Evolutionary conservation across 2,113 vertebrate genomes (phyloP), one percentile per base, ranked within the genome.

Genomic region (Carettochelys insculpta): DNA sequence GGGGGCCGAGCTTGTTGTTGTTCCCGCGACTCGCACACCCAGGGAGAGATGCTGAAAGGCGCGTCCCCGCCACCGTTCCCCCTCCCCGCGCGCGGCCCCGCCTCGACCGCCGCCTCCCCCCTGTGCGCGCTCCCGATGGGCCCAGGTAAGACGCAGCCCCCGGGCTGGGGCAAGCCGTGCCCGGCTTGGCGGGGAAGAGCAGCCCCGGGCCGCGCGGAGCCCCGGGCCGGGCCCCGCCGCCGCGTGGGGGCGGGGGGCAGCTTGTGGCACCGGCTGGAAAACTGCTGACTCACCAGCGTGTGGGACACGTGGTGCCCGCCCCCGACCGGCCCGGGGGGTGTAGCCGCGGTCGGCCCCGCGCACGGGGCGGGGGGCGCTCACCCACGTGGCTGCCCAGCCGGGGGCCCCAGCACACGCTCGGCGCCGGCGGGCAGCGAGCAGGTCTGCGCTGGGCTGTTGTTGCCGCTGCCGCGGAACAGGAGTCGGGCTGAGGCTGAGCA

Each of bases 1-100:
- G 80, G 83, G 89, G 77, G 43, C 80, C 71, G 84, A 84, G 94
- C 93, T 95, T 95, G 94, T 93, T 95, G 95, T 95, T 94, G 91
- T 95, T 89, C 88, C 80, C 78, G 45, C 52, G 90, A 92, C 91
- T 95, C 91, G 43, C 94, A 94, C 86, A 41, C 87, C 71, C 83
- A 80, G 31, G 29, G 90, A 47, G 45, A 29, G 88, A 82, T 13
- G 53, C 29, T 6, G 85, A 71, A 92, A 71, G 85, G 93, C 94
- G 94, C 89, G 95, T 92, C 93, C 92, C 93, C 94, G 88, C 85
- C 65, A 93, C 90, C 68, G 92, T 73, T 56, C 58, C 56, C 83
- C 47, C 43, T 43, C 65, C 17, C 61, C 54, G 29, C 75, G 90
- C 91, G 88, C 90, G 47, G 83, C 83, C 89, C 71, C 81, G 77